phyloP scores from a whole-genome alignment of 2,113 vertebrate genomes.

The Redunca redunca region DNA sequence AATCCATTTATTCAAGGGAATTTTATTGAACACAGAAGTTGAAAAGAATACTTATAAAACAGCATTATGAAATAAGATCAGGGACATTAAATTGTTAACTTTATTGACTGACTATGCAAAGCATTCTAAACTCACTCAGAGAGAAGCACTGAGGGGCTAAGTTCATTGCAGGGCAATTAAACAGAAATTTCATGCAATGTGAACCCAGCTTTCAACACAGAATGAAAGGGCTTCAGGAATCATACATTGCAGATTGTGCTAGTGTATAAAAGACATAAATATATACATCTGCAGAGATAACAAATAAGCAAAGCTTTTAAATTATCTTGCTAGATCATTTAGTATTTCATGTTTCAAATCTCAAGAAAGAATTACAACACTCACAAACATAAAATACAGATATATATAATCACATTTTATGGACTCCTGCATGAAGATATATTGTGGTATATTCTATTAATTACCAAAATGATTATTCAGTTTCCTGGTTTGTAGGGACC shows the following conservation, averaged over 20 bases:
- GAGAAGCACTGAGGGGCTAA: not conserved
- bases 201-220: not conserved
- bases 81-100: slow-evolving; percentile 28
- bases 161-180: slow-evolving; percentile 44
- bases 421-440: not conserved
- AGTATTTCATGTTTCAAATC: not conserved
- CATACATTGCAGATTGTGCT: not conserved
- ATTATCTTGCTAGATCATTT: not conserved
- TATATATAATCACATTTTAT: not conserved
- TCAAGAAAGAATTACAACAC: not conserved
- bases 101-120: slow-evolving; percentile 25
- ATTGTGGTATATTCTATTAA: not conserved
- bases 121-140: not conserved
- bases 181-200: slow-evolving; percentile 30
- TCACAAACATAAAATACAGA: not conserved
- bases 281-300: not conserved
- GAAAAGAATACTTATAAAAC: slow-evolving; percentile 31
- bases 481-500: not conserved
- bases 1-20: slow-evolving; percentile 47
- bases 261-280: not conserved
- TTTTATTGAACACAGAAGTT: slow-evolving; percentile 40
- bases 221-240: slow-evolving; percentile 1
- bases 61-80: slow-evolving; percentile 24
- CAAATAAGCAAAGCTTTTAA: slow-evolving; percentile 3
- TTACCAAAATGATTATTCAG: not conserved